Evolutionary conservation across 2,113 vertebrate genomes (phyloP), one percentile per base, ranked within the genome.

Genomic region (Callopanchax toddi): DNA sequence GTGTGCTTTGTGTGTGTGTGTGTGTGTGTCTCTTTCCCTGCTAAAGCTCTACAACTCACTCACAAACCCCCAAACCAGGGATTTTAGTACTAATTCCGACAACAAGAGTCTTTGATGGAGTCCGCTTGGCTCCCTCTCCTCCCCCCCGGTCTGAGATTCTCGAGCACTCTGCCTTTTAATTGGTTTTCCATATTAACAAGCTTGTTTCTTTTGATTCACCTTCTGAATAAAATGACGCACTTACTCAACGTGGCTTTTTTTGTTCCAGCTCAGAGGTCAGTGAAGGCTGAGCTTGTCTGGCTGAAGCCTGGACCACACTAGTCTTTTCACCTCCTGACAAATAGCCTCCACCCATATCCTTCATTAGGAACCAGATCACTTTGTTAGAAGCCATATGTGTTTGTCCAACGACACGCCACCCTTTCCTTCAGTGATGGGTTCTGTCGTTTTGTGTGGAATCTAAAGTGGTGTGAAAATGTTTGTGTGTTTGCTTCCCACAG

Each of bases 101-200:
- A 73, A 68, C 50, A 67, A 34, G 11, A 45, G 9, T 68, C 61
- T 78, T 66, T 16, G 54, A 51, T 18, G 23, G 65, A 67, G 65
- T 43, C 65, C 26, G 23, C 51, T 10, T 51, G 3, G 17, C 68
- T 67, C 50, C 43, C 46, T 22, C 61, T 21, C 13, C n/a, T 32
- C 17, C 62, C 46, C 54, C 42, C 46, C 65, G 69, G 69, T 61
- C 48, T 17, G 58, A 75, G 76, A 66, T 77, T 83, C 76, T 83
- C 75, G 65, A 89, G 86, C 80, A 84, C 75, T 68, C 63, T 68
- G 66, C 60, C 62, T 79, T 75, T 76, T 91, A 91, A 92, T 92
- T 90, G 91, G 82, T 89, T 88, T 90, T 90, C 84, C 85, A 88
- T 86, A 88, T 88, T 91, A 91, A 91, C 83, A 80, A 86, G 87